Evolutionary conservation across 2,888 invertebrate species (phyloP), one percentile per base, ranked within the genome.

Genomic region (Melanargia galathea): DNA sequence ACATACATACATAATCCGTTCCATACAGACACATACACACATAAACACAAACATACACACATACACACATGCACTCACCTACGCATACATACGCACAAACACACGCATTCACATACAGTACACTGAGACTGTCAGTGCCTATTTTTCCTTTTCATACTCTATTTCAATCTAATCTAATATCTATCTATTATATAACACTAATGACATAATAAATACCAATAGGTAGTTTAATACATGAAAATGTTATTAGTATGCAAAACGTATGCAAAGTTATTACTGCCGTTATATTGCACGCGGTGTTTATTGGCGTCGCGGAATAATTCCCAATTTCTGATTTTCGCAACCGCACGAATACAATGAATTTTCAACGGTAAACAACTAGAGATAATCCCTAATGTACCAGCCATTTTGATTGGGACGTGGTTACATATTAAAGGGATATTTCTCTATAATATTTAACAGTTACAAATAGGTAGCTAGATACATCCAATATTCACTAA

Each of bases 301-400:
- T 55, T 55, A 55, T 55, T 40, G 55, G 26, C n/a, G n/a, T 24
- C 55, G 55, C 43, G 55, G 55, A 55, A 55, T 55, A 55, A 55
- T 55, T 55, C 26, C 55, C 38, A 55, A 55, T 26, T 40, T 40
- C 43, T 55, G 55, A 55, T 55, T 40, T 55, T 55, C 40, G 26
- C 26, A 10, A 5, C 24, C 43, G 55, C 43, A 43, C 18, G 40
- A 16, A 55, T 55, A 16, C 16, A 8, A 55, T 55, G 55, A 43
- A 43, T 40, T 55, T 40, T 55, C 24, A 55, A 40, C 13, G 20
- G 35, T 20, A 22, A 52, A 35, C 20, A 20, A 52, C 33, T 20
- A 35, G 20, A 13, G 4, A 52, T 52, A 35, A 52, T 52, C 33
- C 13, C 33, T 52, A 10, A 35, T 52, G 35, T 26, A 38, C 24